phyloP scores from a whole-genome alignment of 2,888 invertebrate genomes.

The Ophion obscuratus region DNA sequence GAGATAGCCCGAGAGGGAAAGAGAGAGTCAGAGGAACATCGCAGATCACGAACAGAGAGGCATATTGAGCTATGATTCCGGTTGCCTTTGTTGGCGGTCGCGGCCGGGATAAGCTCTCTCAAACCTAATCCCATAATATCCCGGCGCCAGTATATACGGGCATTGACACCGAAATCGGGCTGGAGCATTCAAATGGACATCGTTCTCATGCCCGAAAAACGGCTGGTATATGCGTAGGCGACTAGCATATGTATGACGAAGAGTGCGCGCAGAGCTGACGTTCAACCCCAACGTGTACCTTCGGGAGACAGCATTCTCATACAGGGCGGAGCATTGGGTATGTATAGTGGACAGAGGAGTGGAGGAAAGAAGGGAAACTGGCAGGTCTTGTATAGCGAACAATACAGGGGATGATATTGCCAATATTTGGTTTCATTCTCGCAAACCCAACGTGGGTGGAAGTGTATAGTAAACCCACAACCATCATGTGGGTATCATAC shows the following conservation, averaged over 20 bases:
- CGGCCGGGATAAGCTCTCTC: slow-evolving; percentile 71
- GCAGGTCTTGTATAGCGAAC: slow-evolving; percentile 60
- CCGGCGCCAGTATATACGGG: slow-evolving; percentile 72
- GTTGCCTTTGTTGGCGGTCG: slow-evolving; percentile 59
- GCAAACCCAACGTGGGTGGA: slow-evolving; percentile 66
- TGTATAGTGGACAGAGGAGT: slow-evolving; percentile 23
- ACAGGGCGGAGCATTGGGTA: slow-evolving; percentile 1
- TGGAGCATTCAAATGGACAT: slow-evolving; percentile 82
- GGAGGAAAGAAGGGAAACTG: slow-evolving; percentile 33
- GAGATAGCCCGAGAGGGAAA: slow-evolving; percentile 12
- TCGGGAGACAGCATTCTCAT: slow-evolving; percentile 5
- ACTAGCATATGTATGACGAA: slow-evolving; percentile 5
- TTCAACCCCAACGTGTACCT: background rate
- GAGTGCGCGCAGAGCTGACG: slow-evolving; percentile 5
- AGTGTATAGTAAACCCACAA: background rate
- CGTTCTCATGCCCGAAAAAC: slow-evolving; percentile 72
- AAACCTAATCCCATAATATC: slow-evolving; percentile 80
- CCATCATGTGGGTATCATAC: slow-evolving; percentile 37
- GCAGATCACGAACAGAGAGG: slow-evolving; percentile 62
- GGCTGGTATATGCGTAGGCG: slow-evolving; percentile 32
- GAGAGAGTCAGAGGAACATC: slow-evolving; percentile 34
- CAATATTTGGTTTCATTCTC: slow-evolving; percentile 84
- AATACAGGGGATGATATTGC: slow-evolving; percentile 82
- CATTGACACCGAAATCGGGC: slow-evolving; percentile 76
- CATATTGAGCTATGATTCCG: slow-evolving; percentile 52